These are phyloP conservation scores for Turritopsis rubra DNA, from an alignment of 30 jellyfish, hydroid and myxozoan genomes.

Conservation along the genomic window DNA sequence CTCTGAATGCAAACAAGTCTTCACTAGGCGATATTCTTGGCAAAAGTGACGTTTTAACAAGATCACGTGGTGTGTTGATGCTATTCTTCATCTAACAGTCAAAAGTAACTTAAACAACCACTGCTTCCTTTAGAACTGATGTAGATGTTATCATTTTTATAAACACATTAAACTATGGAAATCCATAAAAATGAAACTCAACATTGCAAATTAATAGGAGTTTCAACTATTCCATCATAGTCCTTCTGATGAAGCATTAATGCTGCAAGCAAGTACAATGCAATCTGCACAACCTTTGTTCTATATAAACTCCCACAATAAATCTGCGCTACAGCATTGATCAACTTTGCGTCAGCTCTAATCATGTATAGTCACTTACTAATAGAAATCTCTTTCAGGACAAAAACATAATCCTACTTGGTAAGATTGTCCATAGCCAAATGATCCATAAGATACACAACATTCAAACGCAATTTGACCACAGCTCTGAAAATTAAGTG, in stretches of 20 bases:
- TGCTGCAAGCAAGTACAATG: no score
- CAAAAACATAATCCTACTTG: constrained; percentile 10
- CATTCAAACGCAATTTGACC: constrained; percentile 14
- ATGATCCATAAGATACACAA: constrained; percentile 4
- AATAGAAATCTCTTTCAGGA: background rate
- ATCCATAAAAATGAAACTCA: no score
- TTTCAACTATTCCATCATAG: no score
- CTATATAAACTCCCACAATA: no score
- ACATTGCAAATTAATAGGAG: no score
- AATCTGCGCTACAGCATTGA: no score
- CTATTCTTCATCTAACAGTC: background rate
- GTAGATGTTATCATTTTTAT: background rate
- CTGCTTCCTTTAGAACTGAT: background rate
- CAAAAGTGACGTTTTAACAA: constrained; percentile 8
- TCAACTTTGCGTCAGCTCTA: no score
- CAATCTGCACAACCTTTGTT: no score
- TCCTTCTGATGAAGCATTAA: no score
- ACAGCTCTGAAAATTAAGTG: background rate
- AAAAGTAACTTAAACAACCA: background rate
- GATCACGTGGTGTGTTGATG: background rate
- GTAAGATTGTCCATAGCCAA: constrained; percentile 24
- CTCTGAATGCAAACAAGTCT: background rate
- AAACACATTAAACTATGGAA: background rate
- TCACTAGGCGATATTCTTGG: constrained; percentile 25
- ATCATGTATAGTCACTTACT: background rate